Percentiles rank a stretch among this genome's conserved stretches.
Conservation (phyloP, 2,797 vertebrate genomes). For the Sus cebifrons region DNA sequence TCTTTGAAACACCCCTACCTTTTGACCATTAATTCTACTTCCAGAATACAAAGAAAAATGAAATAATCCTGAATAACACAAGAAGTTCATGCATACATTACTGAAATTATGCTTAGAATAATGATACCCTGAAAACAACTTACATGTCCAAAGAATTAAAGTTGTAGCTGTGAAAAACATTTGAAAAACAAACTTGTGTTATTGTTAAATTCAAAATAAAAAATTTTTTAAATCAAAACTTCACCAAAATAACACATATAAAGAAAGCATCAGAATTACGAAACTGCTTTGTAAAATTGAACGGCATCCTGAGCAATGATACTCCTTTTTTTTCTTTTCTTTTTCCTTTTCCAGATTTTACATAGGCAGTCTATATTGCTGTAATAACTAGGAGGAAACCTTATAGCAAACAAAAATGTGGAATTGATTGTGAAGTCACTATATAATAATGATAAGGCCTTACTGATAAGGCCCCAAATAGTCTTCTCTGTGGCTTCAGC, state of each 20-base stretch:
- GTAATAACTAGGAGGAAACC: background rate
- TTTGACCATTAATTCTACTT: slow-evolving; percentile 67
- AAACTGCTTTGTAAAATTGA: slow-evolving; percentile 28
- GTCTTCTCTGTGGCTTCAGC: background rate
- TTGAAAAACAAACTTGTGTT: slow-evolving; percentile 33
- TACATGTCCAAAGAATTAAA: background rate
- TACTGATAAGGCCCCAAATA: background rate
- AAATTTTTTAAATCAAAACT: background rate
- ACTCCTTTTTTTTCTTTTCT: background rate
- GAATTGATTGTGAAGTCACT: background rate
- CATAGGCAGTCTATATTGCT: background rate
- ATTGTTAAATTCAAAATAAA: slow-evolving; percentile 8
- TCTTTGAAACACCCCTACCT: slow-evolving; percentile 53
- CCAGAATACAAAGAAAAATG: slow-evolving; percentile 51
- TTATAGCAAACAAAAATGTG: slow-evolving; percentile 26
- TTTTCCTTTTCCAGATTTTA: slow-evolving; percentile 13
- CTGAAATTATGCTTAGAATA: background rate
- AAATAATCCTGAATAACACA: slow-evolving; percentile 22
- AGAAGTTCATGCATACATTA: background rate
- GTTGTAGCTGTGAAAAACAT: background rate
- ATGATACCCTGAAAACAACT: background rate
- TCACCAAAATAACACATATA: background rate
- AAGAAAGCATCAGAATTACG: background rate
- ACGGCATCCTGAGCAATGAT: background rate
- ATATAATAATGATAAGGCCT: background rate